Conservation (phyloP, 2,797 vertebrate genomes). For the Champsocephalus esox region DNA sequence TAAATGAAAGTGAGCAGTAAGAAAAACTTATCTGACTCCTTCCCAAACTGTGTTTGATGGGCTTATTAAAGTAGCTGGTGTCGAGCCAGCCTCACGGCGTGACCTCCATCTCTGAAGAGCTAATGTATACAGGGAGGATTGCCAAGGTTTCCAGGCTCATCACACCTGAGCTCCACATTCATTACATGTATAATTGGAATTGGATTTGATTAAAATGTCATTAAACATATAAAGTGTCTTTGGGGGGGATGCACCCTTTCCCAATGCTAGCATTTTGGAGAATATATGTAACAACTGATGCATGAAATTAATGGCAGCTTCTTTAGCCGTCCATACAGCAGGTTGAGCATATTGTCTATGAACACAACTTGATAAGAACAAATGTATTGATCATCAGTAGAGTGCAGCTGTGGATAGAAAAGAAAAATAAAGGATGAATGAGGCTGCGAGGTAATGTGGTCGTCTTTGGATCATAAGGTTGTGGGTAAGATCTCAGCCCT, state of each 20-base stretch:
- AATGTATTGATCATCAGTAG: constrained; percentile 37
- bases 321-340: constrained; percentile 32
- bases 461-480: no score
- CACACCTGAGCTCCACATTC: constrained; percentile 74
- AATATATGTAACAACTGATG: constrained; percentile 57
- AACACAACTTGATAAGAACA: constrained; percentile 19
- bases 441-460: no score
- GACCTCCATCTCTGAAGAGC: constrained; percentile 72
- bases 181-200: constrained; percentile 79
- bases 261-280: constrained; percentile 35
- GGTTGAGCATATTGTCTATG: not conserved
- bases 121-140: constrained; percentile 68
- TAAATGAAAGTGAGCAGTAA: constrained; percentile 51
- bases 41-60: constrained; percentile 59
- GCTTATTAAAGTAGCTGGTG: constrained; percentile 60
- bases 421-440: constrained; percentile 11
- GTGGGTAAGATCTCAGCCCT: no score
- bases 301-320: constrained; percentile 70
- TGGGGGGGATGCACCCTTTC: constrained; percentile 20
- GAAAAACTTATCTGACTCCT: constrained; percentile 46
- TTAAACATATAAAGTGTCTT: constrained; percentile 70
- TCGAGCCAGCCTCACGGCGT: constrained; percentile 44
- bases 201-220: constrained; percentile 77
- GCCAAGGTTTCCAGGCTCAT: constrained; percentile 63
- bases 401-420: constrained; percentile 4